Percentiles rank a stretch among this genome's conserved stretches.
phyloP scores from a whole-genome alignment of 1,140 invertebrate species.

The Triops cancriformis region DNA sequence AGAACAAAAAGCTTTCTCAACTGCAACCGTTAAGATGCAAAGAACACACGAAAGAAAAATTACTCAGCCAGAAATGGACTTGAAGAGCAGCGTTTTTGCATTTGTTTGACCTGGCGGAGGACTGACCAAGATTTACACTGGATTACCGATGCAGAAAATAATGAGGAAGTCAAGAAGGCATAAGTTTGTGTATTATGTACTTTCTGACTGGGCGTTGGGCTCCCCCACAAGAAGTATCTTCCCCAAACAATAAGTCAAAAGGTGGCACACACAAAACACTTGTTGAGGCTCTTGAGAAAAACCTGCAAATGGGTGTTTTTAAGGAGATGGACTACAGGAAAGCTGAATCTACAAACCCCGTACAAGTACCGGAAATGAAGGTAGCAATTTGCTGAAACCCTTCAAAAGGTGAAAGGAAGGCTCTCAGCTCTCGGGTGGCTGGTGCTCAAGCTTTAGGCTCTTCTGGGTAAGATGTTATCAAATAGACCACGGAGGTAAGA shows the following conservation, averaged over 20 bases:
- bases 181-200: background rate
- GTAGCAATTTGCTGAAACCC: slow-evolving; percentile 10
- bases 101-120: background rate
- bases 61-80: background rate
- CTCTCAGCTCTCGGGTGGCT: background rate
- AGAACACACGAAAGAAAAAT: background rate
- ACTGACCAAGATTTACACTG: background rate
- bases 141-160: slow-evolving; percentile 10
- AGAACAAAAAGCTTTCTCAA: background rate
- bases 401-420: background rate
- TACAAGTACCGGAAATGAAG: slow-evolving; percentile 13
- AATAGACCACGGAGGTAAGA: background rate
- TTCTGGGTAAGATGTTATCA: slow-evolving; percentile 2
- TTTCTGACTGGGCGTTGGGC: background rate
- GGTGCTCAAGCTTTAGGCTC: background rate
- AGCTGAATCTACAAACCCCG: background rate
- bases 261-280: background rate
- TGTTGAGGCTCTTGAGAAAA: background rate
- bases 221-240: background rate
- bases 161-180: background rate
- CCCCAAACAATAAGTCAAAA: background rate
- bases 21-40: background rate
- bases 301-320: background rate
- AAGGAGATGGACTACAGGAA: background rate
- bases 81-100: background rate